Percentiles rank a stretch among this genome's conserved stretches.
These are phyloP conservation scores for Acronicta psi DNA, from an alignment of 2,888 invertebrate species.

Conservation along the genomic window DNA sequence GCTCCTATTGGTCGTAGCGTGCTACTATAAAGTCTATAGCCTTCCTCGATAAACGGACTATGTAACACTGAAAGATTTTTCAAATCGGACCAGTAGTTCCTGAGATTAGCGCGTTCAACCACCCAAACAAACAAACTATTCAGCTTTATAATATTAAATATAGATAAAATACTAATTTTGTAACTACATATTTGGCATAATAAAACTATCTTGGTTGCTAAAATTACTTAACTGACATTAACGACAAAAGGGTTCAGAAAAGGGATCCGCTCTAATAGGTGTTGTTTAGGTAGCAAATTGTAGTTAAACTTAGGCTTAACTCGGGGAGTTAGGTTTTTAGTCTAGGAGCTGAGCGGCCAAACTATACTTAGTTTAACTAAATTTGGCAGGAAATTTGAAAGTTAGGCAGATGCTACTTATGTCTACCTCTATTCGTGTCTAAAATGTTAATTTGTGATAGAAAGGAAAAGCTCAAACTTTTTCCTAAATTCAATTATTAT, in stretches of 20 bases:
- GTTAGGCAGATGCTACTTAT: conserved; percentile 36
- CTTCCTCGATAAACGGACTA: no score
- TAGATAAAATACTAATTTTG: neutral
- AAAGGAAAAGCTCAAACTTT: neutral
- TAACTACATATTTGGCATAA: neutral
- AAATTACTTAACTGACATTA: conserved; percentile 25
- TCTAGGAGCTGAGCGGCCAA: conserved; percentile 25
- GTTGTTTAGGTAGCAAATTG: conserved; percentile 42
- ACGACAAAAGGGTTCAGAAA: conserved; percentile 20
- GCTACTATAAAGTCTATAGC: no score
- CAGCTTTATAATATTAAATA: no score
- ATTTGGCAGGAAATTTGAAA: conserved; percentile 43
- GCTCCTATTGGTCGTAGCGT: no score
- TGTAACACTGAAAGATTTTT: no score
- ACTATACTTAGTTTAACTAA: conserved; percentile 43
- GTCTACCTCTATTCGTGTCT: conserved; percentile 19
- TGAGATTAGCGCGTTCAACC: no score
- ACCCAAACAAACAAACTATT: no score
- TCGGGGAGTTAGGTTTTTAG: conserved; percentile 42
- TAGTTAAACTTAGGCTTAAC: conserved; percentile 44
- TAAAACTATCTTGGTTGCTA: neutral
- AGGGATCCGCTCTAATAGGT: conserved; percentile 25
- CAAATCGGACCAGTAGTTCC: no score
- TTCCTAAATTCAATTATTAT: no score
- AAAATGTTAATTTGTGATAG: neutral